These are phyloP conservation scores for Thecophora atra DNA, from an alignment of 2,888 invertebrate species.

Conservation along the genomic window DNA sequence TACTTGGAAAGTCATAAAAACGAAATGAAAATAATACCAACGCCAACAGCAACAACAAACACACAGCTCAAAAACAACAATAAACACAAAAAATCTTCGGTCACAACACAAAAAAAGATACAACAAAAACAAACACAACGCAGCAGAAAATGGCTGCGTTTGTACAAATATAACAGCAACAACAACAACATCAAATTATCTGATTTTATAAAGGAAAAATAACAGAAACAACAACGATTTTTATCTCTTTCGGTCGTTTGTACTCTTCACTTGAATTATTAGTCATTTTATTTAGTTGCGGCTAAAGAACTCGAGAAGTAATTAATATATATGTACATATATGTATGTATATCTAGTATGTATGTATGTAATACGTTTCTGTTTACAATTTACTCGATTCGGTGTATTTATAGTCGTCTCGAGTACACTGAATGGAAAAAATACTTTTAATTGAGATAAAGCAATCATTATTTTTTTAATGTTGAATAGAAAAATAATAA, in stretches of 20 bases:
- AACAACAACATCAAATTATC: background rate
- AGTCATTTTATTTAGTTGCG: background rate
- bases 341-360: background rate
- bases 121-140: background rate
- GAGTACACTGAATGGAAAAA: background rate
- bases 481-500: background rate
- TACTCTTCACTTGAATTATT: background rate
- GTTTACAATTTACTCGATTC: too few relatives aligned
- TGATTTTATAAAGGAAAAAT: background rate
- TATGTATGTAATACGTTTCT: too few relatives aligned
- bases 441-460: too few relatives aligned
- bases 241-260: background rate
- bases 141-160: background rate
- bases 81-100: too few relatives aligned
- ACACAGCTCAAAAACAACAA: background rate
- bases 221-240: background rate
- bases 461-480: too few relatives aligned
- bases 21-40: conserved; percentile 3
- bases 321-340: background rate
- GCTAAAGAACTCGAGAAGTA: background rate
- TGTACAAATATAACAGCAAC: background rate
- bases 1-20: conserved; percentile 30
- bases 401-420: background rate
- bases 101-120: background rate
- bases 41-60: background rate